phyloP scores from a whole-genome alignment of 2,888 invertebrate genomes.

The Leptopilina myrica region DNA sequence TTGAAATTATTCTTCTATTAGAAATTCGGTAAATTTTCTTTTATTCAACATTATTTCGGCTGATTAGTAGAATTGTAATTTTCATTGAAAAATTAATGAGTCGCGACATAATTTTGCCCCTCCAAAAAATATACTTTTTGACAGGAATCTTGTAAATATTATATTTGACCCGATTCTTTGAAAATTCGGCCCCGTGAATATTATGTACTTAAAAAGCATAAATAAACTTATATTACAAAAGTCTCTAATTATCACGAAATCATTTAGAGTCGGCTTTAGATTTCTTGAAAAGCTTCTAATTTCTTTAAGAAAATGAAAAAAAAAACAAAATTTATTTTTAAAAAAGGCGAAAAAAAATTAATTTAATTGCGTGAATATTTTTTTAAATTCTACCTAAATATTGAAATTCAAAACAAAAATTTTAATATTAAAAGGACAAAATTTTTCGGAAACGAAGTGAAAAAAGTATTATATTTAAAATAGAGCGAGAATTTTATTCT shows the following conservation, averaged over 20 bases:
- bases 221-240: constrained; percentile 13
- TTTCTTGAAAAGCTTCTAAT: not conserved
- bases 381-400: too few relatives aligned
- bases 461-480: not conserved
- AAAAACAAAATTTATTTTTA: not conserved
- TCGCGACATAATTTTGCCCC: not conserved
- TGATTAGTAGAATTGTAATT: not conserved
- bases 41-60: too few relatives aligned
- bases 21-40: too few relatives aligned
- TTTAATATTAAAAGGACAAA: not conserved
- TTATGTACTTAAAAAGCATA: constrained; percentile 30
- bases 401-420: too few relatives aligned
- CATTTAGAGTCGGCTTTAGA: constrained; percentile 17
- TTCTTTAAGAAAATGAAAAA: not conserved
- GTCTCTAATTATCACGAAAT: constrained; percentile 7
- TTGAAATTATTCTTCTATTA: too few relatives aligned
- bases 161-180: constrained; percentile 12
- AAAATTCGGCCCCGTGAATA: constrained; percentile 22
- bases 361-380: too few relatives aligned
- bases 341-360: not conserved
- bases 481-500: not conserved
- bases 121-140: too few relatives aligned
- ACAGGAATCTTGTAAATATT: constrained; percentile 11
- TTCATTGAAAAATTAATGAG: constrained; percentile 17
- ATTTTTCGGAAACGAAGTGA: not conserved